Percentiles rank a stretch among this genome's conserved stretches.
phyloP scores from a whole-genome alignment of 2,888 invertebrate species.

The Scrobipalpa costella region DNA sequence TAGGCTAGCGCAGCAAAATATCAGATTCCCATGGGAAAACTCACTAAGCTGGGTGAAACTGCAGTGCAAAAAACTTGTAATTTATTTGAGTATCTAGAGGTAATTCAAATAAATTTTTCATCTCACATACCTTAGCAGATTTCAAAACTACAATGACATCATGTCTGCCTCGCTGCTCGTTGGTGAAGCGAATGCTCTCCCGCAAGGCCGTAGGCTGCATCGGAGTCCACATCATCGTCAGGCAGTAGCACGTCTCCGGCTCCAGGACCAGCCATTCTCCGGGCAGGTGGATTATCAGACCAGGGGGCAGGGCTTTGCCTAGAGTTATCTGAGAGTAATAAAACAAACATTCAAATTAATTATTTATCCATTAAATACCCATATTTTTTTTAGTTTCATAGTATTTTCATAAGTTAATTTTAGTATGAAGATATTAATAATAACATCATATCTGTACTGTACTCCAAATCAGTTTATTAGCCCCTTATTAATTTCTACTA shows the following conservation, averaged over 20 bases:
- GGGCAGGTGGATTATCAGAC: constrained; percentile 80
- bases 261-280: constrained; percentile 79
- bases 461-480: too few relatives aligned
- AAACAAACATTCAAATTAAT: constrained; percentile 23
- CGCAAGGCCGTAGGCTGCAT: constrained; percentile 79
- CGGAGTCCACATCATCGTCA: constrained; percentile 85
- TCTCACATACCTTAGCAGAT: constrained; percentile 63
- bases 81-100: too few relatives aligned
- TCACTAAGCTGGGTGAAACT: too few relatives aligned
- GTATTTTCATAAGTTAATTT: too few relatives aligned
- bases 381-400: too few relatives aligned
- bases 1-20: too few relatives aligned
- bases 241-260: constrained; percentile 73
- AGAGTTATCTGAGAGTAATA: constrained; percentile 57
- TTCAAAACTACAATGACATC: constrained; percentile 85
- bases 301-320: constrained; percentile 72
- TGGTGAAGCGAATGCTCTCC: constrained; percentile 83
- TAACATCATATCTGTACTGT: too few relatives aligned
- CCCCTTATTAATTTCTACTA: too few relatives aligned
- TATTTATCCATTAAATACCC: too few relatives aligned
- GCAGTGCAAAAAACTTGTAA: too few relatives aligned
- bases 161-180: constrained; percentile 83
- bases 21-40: too few relatives aligned
- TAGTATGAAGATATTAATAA: too few relatives aligned
- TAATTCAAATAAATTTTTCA: background rate